Evolutionary conservation across 2,113 vertebrate species (phyloP).

Genomic region (Melanerpes aurifrons): DNA sequence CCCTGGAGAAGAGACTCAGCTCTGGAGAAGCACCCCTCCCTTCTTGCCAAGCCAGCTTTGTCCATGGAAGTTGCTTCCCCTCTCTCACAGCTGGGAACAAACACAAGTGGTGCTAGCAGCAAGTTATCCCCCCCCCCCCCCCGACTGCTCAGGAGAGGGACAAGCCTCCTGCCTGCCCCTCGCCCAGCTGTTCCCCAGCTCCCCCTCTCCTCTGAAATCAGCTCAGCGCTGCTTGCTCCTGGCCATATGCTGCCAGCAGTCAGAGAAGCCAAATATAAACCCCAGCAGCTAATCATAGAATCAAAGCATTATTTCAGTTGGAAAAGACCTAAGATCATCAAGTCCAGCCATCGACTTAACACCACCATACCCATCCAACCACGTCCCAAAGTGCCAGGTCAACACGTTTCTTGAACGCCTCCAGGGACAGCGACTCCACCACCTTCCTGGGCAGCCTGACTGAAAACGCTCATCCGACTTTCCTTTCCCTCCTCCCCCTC

Average conservation of each 20-base stretch:
- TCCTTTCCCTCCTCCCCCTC: background rate
- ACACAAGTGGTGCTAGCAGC: rapidly evolving
- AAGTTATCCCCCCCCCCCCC: background rate
- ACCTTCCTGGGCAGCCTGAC: too few relatives aligned
- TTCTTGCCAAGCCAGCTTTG: background rate
- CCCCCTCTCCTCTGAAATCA: background rate
- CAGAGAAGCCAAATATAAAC: background rate
- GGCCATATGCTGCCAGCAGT: background rate
- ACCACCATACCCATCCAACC: too few relatives aligned
- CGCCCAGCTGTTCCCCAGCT: background rate
- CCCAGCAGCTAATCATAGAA: background rate
- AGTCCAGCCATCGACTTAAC: too few relatives aligned
- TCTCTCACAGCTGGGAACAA: background rate
- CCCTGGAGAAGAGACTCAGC: background rate
- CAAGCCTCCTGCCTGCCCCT: background rate
- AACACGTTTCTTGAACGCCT: too few relatives aligned
- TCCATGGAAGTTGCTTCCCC: background rate
- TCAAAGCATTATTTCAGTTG: too few relatives aligned
- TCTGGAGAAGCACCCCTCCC: background rate
- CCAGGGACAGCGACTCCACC: too few relatives aligned
- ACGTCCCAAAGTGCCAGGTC: too few relatives aligned
- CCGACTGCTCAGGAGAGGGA: background rate
- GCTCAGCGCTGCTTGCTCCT: background rate
- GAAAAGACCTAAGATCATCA: too few relatives aligned
- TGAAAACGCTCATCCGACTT: background rate